Evolutionary conservation across 2,888 invertebrate species (phyloP).

Genomic region (Ashinkailepas kermadecensis): DNA sequence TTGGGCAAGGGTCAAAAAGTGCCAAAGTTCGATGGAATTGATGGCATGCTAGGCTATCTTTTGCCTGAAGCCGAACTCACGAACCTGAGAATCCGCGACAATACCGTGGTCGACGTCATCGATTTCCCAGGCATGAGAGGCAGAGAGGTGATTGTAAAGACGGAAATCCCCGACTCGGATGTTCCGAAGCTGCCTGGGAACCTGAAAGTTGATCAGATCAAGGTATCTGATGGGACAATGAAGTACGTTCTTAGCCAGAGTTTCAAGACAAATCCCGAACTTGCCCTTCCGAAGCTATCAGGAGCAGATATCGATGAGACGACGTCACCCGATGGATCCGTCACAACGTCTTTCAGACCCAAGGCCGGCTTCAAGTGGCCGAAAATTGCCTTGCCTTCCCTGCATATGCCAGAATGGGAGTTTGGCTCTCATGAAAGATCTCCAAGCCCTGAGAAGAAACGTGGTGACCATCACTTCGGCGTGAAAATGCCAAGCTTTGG

Average conservation of each 20-base stretch:
- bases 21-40: conserved; percentile 10
- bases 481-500: conserved; percentile 9
- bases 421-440: not conserved
- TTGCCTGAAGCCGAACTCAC: not conserved
- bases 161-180: not conserved
- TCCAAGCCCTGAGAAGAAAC: not conserved
- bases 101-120: not conserved
- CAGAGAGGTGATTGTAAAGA: not conserved
- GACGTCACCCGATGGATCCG: not conserved
- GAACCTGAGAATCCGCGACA: not conserved
- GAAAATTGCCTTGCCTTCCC: not conserved
- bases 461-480: not conserved
- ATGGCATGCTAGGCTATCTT: not conserved
- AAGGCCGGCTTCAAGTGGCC: not conserved
- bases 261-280: not conserved
- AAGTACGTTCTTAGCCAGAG: not conserved
- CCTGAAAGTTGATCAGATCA: not conserved
- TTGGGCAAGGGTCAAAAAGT: not conserved
- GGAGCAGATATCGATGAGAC: not conserved
- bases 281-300: not conserved
- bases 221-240: not conserved
- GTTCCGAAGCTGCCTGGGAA: not conserved
- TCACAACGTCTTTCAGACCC: conserved; percentile 3
- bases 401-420: conserved; percentile 10
- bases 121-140: not conserved